Percentiles rank a stretch among this genome's conserved stretches.
These are phyloP conservation scores for Phoeniculus purpureus DNA, from an alignment of 2,797 vertebrate genomes.

Conservation along the genomic window DNA sequence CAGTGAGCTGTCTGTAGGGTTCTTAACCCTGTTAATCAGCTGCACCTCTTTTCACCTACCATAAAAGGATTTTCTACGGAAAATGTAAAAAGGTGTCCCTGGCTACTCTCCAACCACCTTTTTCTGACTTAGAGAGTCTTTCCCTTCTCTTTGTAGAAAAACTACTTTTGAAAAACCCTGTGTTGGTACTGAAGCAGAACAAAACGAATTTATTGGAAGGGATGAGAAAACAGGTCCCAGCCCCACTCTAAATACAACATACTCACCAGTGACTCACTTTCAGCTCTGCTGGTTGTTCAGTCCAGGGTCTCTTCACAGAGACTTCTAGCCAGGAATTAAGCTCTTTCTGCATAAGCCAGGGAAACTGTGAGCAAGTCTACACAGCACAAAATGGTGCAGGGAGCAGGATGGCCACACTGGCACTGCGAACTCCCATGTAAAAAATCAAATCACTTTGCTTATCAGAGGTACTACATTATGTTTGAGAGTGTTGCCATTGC, in stretches of 20 bases:
- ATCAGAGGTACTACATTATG: neutral
- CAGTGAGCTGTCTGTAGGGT: neutral
- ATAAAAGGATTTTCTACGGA: neutral
- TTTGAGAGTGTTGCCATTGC: neutral
- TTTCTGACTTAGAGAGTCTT: neutral
- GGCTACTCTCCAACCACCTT: neutral
- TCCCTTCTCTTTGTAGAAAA: neutral
- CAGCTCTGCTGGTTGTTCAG: neutral
- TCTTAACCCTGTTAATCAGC: neutral
- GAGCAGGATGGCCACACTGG: neutral
- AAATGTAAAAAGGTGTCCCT: neutral
- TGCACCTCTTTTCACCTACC: neutral
- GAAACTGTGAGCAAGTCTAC: neutral
- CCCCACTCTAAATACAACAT: neutral
- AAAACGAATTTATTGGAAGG: neutral
- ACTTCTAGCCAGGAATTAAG: slow-evolving; percentile 4
- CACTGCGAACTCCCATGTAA: neutral
- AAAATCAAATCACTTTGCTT: neutral
- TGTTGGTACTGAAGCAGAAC: neutral
- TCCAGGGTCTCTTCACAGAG: slow-evolving; percentile 14
- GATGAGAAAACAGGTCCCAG: neutral
- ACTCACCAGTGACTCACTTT: neutral
- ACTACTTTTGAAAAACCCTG: neutral
- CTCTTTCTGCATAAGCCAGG: slow-evolving; percentile 5
- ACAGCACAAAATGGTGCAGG: neutral